Percentiles rank a stretch among this genome's conserved stretches.
Evolutionary conservation across 2,113 vertebrate species (phyloP).

Genomic region (Galemys pyrenaicus): DNA sequence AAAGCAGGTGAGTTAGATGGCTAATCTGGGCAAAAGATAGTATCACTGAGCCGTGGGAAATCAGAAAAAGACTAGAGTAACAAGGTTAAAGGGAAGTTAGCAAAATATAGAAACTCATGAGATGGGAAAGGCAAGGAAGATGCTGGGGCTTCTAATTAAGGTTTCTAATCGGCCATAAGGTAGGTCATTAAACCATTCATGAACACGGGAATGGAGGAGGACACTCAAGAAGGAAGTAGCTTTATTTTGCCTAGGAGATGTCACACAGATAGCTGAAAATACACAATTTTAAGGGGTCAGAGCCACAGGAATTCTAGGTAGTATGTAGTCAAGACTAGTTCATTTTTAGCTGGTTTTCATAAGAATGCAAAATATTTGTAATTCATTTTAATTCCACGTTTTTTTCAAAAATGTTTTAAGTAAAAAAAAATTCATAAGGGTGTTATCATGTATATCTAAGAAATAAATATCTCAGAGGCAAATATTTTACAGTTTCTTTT

Average conservation of each 20-base stretch:
- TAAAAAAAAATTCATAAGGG: not conserved
- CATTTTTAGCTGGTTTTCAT: slow-evolving; percentile 14
- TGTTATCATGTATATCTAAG: slow-evolving; percentile 8
- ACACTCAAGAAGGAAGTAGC: not conserved
- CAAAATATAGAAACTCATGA: not conserved
- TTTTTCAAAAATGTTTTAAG: slow-evolving; percentile 9
- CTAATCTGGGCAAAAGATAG: not conserved
- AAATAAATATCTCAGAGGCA: not conserved
- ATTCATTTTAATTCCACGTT: slow-evolving; percentile 24
- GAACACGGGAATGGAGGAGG: not conserved
- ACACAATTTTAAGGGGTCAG: slow-evolving; percentile 25
- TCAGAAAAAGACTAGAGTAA: not conserved
- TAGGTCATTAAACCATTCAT: not conserved
- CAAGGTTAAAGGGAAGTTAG: not conserved
- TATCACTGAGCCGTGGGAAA: not conserved
- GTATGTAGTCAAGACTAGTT: not conserved
- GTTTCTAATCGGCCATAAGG: not conserved
- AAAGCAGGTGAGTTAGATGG: not conserved
- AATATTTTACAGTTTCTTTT: slow-evolving; percentile 24
- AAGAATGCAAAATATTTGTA: not conserved
- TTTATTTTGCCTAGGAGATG: not conserved
- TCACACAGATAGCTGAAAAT: not conserved
- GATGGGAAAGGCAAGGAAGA: not conserved
- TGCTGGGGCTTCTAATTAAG: not conserved
- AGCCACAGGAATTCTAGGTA: not conserved